A percentile compares a stretch with the other conserved stretches of the same genome.
phyloP scores from a whole-genome alignment of 2,113 vertebrate genomes.

The Ahaetulla prasina region DNA sequence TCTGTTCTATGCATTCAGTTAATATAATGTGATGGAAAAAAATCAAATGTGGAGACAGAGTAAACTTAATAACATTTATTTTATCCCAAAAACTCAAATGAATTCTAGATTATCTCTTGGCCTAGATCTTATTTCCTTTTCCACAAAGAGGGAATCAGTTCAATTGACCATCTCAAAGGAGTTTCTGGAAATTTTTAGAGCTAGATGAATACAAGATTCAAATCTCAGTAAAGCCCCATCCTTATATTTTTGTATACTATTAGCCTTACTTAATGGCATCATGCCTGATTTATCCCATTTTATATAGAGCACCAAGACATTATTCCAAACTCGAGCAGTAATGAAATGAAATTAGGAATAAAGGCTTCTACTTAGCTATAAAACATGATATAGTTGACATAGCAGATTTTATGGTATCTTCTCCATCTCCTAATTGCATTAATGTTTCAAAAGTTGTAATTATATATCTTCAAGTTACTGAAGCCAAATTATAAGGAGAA shows the following conservation, averaged over 20 bases:
- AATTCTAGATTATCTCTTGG: neutral
- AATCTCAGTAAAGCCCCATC: neutral
- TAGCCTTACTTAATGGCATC: neutral
- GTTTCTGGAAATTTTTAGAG: neutral
- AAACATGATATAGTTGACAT: neutral
- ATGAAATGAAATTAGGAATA: neutral
- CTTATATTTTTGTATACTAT: neutral
- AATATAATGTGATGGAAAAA: neutral
- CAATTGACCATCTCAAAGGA: neutral
- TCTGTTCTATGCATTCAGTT: neutral
- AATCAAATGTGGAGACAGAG: neutral
- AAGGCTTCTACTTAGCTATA: neutral
- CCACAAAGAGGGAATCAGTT: neutral
- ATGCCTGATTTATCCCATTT: neutral
- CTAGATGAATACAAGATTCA: neutral
- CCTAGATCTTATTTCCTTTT: neutral
- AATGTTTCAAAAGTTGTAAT: neutral
- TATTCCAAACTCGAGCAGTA: neutral
- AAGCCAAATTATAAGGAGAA: neutral
- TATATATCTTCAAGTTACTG: neutral
- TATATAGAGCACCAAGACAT: neutral
- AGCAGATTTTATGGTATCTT: neutral
- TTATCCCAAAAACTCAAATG: neutral
- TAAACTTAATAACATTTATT: neutral
- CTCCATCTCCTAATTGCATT: neutral